Base-by-base conservation (phyloP, 2,113 vertebrate genomes). In the Uria lomvia region DNA sequence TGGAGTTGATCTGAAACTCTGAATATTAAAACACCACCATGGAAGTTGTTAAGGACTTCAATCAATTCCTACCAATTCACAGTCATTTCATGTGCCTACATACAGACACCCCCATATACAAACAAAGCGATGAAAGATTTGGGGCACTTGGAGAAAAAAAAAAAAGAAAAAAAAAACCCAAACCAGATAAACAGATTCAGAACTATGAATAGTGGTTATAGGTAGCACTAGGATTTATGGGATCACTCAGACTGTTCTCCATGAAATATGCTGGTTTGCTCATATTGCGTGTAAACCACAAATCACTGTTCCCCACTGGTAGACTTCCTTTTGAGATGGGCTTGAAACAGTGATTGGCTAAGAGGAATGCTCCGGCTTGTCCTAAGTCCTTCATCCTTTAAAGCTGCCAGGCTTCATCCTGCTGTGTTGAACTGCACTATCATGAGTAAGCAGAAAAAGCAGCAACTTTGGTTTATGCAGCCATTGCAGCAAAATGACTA, bases 221-320 rank as follows among this genome's bases (percentile, higher is more conserved):
- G 34, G 24, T 58, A 53, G 19, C n/a, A 52, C 19, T 22, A 22
- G 12, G 29, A 71, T 83, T 94, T 47, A 49, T 24, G 34, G 45
- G 15, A 73, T 85, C 50, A 47, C 38, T 43, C 34, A 82, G 36
- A 22, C 26, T 68, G 9, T 27, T 53, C 40, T 62, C 4, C 14
- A 18, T 22, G 47, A 77, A 47, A 58, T 14, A 8, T 4, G 0
- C 20, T 60, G 21, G 5, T 56, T 83, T 36, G 3, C 34, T 66
- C 30, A 38, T 6, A 32, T 4, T 42, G 17, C 20, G 7, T 9
- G 7, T 42, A 65, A 88, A 59, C 19, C 23, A 60, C 0, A 0
- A 88, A 27, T 30, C 59, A 27, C 49, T 45, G 42, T 11, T 56
- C 24, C 30, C 14, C 38, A 32, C 19, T 19, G 23, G 23, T 11